Base-by-base conservation (phyloP, 2,797 vertebrate species). In the Coregonus suidteri region DNA sequence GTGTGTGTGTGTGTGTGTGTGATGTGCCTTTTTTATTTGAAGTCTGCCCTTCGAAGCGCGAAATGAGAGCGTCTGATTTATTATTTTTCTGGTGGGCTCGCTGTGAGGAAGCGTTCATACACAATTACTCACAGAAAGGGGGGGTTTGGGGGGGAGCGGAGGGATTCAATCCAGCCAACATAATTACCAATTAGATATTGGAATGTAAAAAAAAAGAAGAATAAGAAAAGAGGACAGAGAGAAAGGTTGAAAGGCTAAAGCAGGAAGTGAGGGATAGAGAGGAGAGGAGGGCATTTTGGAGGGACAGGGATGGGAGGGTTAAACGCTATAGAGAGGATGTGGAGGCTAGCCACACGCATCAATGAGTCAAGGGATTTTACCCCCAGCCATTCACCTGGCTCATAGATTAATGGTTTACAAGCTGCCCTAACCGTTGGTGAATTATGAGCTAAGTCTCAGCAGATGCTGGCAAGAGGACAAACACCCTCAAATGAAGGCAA, bases 141-240 rank as follows among this genome's bases (percentile, higher is more conserved):
- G 82, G 85, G 87, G 69, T 74, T 78, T 76, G 47, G 76, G 41
- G 80, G 87, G 88, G 82, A 77, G 41, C 41, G 41, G 56, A 81
- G 87, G 90, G 91, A 91, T 93, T 94, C 92, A 94, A 94, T 93
- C 93, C 91, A 92, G 88, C 90, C 90, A 84, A 91, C 93, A 91
- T 95, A 95, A 95, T 95, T 94, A 95, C 93, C 93, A 94, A 95
- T 95, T 95, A 95, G 93, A 95, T 94, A 93, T 92, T 91, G 93
- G 93, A 95, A 94, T 94, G 93, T 93, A 88, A 81, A 87, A 93
- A 92, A 92, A 91, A 87, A 82, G 79, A 62, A 66, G 9, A 47
- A 13, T 3, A 47, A 47, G 76, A 77, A 62, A 76, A 79, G 65
- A 25, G 64, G 78, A 77, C 85, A 52, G 9, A 77, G 77, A 83